These are phyloP conservation scores for Discoglossus pictus DNA, from an alignment of 2,797 vertebrate species.

Conservation along the genomic window DNA sequence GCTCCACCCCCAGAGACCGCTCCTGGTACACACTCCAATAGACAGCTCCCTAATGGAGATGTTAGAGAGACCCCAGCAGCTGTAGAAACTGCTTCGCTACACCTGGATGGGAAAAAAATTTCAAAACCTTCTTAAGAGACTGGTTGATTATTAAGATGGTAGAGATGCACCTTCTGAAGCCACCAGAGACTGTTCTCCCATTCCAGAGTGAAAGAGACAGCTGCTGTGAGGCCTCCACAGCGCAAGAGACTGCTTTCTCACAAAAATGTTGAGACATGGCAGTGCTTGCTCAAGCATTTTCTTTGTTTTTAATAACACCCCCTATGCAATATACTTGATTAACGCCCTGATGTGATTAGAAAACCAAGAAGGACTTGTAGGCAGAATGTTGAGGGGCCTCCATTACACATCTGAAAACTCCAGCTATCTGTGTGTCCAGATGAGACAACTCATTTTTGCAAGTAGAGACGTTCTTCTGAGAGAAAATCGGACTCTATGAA, in stretches of 20 bases:
- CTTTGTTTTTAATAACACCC: slow-evolving; percentile 17
- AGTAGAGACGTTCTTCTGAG: slow-evolving; percentile 11
- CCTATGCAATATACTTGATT: slow-evolving; percentile 42
- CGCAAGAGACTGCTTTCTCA: slow-evolving; percentile 3
- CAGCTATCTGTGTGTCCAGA: not conserved
- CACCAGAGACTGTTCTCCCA: not conserved
- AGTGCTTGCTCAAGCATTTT: not conserved
- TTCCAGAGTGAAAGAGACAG: not conserved
- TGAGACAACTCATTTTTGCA: not conserved
- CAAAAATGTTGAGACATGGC: not conserved
- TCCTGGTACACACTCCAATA: slow-evolving; percentile 5
- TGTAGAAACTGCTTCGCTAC: not conserved
- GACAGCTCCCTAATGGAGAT: not conserved
- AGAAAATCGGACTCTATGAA: slow-evolving; percentile 28
- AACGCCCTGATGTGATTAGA: slow-evolving; percentile 2
- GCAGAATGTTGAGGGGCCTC: too few species aligned
- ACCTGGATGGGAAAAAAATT: not conserved
- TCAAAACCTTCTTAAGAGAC: slow-evolving; percentile 8
- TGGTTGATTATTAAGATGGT: slow-evolving; percentile 4
- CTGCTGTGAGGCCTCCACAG: slow-evolving; percentile 15
- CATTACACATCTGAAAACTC: not conserved
- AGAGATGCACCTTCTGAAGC: not conserved
- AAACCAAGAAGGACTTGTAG: too few species aligned
- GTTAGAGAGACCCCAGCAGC: not conserved
- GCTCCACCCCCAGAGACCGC: not conserved